Percentiles rank a stretch among this genome's conserved stretches.
Conservation (phyloP, 1,140 invertebrate species). For the Whitmania pigra region DNA sequence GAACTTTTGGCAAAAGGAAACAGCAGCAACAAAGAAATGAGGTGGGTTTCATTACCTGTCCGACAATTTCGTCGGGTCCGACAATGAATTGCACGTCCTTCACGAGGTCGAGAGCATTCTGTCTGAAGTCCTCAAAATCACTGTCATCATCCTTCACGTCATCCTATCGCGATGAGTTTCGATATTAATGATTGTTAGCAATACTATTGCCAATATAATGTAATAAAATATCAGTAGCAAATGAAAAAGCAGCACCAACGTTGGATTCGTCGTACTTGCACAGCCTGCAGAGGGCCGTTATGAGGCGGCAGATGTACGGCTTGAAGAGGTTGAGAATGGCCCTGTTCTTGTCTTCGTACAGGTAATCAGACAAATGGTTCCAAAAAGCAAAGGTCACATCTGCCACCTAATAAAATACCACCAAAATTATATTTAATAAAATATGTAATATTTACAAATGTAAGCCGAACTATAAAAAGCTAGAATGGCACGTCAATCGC, state of each 20-base stretch:
- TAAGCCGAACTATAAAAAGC: neutral
- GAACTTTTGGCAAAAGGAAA: neutral
- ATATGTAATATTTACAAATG: neutral
- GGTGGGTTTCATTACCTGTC: conserved; percentile 53
- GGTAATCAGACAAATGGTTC: conserved; percentile 83
- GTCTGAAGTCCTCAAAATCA: conserved; percentile 74
- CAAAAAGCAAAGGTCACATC: conserved; percentile 94
- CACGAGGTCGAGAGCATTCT: conserved; percentile 77
- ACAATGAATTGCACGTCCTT: conserved; percentile 96
- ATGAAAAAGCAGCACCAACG: neutral
- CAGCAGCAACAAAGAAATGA: neutral
- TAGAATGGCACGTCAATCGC: neutral
- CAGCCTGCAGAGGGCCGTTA: conserved; percentile 67
- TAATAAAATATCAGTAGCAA: too few species aligned
- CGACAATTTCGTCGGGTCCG: conserved; percentile 76
- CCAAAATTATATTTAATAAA: too few species aligned
- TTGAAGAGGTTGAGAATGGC: conserved; percentile 64
- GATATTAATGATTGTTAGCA: neutral
- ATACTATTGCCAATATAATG: too few species aligned
- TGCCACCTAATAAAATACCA: conserved; percentile 66
- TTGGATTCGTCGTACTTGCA: conserved; percentile 62
- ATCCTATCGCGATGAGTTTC: conserved; percentile 46
- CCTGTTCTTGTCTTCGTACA: conserved; percentile 75
- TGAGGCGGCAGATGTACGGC: conserved; percentile 76
- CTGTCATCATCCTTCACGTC: conserved; percentile 75